Evolutionary conservation across 2,888 invertebrate genomes (phyloP).

Genomic region (Trichogramma evanescens): DNA sequence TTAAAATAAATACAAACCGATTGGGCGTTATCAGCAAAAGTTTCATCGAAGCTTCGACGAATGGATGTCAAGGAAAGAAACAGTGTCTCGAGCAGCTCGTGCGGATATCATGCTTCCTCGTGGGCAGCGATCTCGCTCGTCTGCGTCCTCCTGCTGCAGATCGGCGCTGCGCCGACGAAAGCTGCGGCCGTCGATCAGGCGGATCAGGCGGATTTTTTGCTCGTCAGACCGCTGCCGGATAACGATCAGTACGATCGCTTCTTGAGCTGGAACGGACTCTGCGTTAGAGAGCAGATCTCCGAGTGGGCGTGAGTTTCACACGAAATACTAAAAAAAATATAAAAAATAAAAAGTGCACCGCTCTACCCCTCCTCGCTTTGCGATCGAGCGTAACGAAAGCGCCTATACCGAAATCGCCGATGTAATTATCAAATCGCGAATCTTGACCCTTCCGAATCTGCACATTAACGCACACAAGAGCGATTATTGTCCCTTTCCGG

Average conservation of each 20-base stretch:
- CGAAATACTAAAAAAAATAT: neutral
- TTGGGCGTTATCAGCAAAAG: no score
- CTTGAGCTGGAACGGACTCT: slow-evolving; percentile 35
- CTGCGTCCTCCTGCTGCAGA: neutral
- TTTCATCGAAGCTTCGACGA: no score
- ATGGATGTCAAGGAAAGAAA: no score
- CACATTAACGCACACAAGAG: no score
- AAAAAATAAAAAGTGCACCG: no score
- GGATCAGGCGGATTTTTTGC: slow-evolving; percentile 55
- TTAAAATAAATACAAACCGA: no score
- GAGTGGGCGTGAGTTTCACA: slow-evolving; percentile 37
- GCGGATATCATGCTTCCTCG: neutral
- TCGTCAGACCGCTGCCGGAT: slow-evolving; percentile 60
- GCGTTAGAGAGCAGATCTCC: slow-evolving; percentile 38
- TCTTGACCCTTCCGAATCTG: neutral
- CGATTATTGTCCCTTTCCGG: no score
- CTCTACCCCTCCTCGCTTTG: no score
- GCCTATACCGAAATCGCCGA: neutral
- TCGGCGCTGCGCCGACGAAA: neutral
- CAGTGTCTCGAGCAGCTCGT: no score
- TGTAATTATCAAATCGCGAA: neutral
- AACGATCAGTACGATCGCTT: slow-evolving; percentile 55
- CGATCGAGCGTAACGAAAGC: neutral
- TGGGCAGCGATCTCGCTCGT: neutral
- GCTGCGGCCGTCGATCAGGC: slow-evolving; percentile 11